Evolutionary conservation across 1,140 invertebrate species (phyloP).

Genomic region (Ooceraea biroi): DNA sequence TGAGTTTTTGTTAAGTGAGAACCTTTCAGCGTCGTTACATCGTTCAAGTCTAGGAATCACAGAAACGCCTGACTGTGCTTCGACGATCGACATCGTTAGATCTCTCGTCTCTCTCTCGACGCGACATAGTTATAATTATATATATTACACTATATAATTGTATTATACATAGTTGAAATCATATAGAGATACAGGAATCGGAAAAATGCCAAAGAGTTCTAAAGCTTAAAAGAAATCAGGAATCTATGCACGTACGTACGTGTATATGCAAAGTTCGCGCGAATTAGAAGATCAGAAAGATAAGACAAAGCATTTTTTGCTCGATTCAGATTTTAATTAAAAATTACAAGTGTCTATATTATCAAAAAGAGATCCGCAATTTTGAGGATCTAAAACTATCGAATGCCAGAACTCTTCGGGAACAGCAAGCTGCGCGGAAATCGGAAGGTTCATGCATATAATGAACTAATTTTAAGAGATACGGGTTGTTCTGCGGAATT

Average conservation of each 20-base stretch:
- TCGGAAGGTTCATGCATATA: neutral
- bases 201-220: neutral
- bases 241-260: neutral
- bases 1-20: constrained; percentile 22
- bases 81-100: constrained; percentile 57
- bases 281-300: no score
- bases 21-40: constrained; percentile 60
- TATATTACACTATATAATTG: constrained; percentile 19
- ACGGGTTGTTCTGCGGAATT: neutral
- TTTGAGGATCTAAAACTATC: constrained; percentile 3
- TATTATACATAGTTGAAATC: constrained; percentile 21
- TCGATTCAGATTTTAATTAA: neutral
- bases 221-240: neutral
- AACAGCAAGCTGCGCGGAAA: neutral
- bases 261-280: no score
- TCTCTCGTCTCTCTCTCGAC: constrained; percentile 19
- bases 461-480: constrained; percentile 9
- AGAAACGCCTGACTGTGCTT: constrained; percentile 48
- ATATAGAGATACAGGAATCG: constrained; percentile 19
- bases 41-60: constrained; percentile 59
- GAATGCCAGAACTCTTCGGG: neutral
- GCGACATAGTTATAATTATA: constrained; percentile 46
- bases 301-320: no score
- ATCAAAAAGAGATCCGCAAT: neutral
- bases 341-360: neutral